Percentiles rank a stretch among this genome's conserved stretches.
These are phyloP conservation scores for Galaxea fascicularis DNA, from an alignment of 92 coral and sea anemone genomes.

Conservation along the genomic window DNA sequence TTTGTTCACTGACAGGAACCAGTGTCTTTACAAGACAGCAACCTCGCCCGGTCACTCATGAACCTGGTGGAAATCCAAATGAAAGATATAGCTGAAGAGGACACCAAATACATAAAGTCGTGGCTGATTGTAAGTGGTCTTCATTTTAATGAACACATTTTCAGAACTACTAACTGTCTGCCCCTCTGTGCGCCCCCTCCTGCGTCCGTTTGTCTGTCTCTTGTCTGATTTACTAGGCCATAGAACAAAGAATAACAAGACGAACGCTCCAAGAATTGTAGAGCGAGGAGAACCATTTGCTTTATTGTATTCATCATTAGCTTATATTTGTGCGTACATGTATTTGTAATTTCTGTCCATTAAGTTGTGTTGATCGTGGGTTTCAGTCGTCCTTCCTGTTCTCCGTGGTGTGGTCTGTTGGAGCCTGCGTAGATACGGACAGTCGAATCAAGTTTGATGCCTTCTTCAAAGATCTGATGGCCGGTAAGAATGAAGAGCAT, in stretches of 20 bases:
- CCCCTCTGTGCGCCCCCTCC: too few species aligned
- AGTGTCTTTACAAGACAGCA: slow-evolving; percentile 93
- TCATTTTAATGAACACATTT: not conserved
- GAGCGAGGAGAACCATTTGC: too few species aligned
- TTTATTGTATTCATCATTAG: too few species aligned
- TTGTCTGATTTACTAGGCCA: too few species aligned
- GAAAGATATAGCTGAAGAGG: slow-evolving; percentile 86
- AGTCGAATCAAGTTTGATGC: slow-evolving; percentile 92
- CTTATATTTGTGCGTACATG: too few species aligned
- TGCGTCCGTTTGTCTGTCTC: too few species aligned
- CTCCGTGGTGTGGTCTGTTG: slow-evolving; percentile 98
- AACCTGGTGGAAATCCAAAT: slow-evolving; percentile 96
- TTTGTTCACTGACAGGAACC: slow-evolving; percentile 65
- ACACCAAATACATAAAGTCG: slow-evolving; percentile 84
- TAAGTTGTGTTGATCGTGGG: not conserved
- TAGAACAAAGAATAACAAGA: too few species aligned
- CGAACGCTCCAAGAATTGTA: too few species aligned
- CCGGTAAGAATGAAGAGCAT: slow-evolving; percentile 86
- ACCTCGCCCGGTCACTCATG: slow-evolving; percentile 96
- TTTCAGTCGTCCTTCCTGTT: slow-evolving; percentile 94
- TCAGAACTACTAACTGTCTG: not conserved
- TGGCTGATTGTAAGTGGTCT: slow-evolving; percentile 87
- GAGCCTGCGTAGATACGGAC: slow-evolving; percentile 98
- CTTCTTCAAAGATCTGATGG: slow-evolving; percentile 85
- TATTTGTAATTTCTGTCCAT: too few species aligned